These are phyloP conservation scores for Nemoura dubitans DNA, from an alignment of 2,888 invertebrate genomes.

Conservation along the genomic window DNA sequence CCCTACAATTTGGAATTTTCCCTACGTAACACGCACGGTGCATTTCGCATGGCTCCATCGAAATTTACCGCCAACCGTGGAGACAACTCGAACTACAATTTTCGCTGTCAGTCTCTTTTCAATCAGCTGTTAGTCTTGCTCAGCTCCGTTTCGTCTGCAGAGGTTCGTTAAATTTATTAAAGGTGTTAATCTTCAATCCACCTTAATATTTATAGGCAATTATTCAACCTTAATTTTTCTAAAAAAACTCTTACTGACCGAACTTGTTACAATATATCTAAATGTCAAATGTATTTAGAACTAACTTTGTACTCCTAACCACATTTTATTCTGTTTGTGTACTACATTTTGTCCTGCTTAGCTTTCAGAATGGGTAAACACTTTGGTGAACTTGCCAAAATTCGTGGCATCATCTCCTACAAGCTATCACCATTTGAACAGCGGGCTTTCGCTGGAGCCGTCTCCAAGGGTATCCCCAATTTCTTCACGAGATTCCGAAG, in stretches of 20 bases:
- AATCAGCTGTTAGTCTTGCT: not conserved
- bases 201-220: too few species aligned
- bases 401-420: slow-evolving; percentile 83
- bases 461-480: slow-evolving; percentile 83
- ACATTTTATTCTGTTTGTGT: not conserved
- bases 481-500: slow-evolving; percentile 75
- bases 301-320: not conserved
- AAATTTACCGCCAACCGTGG: not conserved
- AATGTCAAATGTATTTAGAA: too few species aligned
- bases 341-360: not conserved
- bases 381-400: slow-evolving; percentile 83
- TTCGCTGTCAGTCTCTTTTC: not conserved
- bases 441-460: slow-evolving; percentile 81
- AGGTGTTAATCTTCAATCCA: too few species aligned
- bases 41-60: too few species aligned
- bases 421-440: slow-evolving; percentile 90
- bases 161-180: too few species aligned
- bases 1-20: too few species aligned
- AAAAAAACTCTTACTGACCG: too few species aligned
- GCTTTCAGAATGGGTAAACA: slow-evolving; percentile 65
- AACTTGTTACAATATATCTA: too few species aligned
- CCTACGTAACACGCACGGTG: too few species aligned
- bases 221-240: too few species aligned
- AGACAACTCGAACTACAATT: not conserved
- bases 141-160: not conserved